Conservation (phyloP, 2,888 invertebrate genomes). For the Eilema depressum region DNA sequence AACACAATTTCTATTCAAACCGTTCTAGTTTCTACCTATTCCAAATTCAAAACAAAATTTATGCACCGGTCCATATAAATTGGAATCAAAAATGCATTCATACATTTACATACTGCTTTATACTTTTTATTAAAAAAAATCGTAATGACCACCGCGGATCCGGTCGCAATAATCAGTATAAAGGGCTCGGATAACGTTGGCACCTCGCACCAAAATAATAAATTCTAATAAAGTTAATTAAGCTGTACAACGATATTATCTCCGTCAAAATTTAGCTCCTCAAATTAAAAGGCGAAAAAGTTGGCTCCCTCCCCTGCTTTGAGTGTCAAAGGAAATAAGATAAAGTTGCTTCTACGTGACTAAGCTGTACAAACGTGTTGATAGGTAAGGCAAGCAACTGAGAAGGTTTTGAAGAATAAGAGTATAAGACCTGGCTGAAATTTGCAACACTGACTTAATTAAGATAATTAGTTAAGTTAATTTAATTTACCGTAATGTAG, state of each 20-base stretch:
- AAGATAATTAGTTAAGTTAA: not conserved
- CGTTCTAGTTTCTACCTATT: not conserved
- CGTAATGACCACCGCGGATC: slow-evolving; percentile 35
- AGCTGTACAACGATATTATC: slow-evolving; percentile 79
- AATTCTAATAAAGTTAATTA: slow-evolving; percentile 86
- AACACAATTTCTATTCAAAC: not conserved
- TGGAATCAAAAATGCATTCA: not conserved
- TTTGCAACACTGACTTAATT: not conserved
- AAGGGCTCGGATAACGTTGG: slow-evolving; percentile 52
- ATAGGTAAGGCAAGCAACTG: slow-evolving; percentile 28
- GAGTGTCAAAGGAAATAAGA: slow-evolving; percentile 67
- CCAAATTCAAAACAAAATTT: not conserved
- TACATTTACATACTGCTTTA: not conserved
- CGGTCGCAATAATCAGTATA: slow-evolving; percentile 29
- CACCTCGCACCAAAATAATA: slow-evolving; percentile 74
- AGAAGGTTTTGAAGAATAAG: slow-evolving; percentile 12
- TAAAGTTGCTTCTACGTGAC: slow-evolving; percentile 74
- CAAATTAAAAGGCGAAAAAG: slow-evolving; percentile 75
- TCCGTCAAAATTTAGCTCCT: slow-evolving; percentile 74
- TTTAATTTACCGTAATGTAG: not conserved
- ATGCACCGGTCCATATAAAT: not conserved
- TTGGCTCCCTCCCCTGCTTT: slow-evolving; percentile 54
- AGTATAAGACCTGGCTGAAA: slow-evolving; percentile 7
- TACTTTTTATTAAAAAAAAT: slow-evolving; percentile 17
- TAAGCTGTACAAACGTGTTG: slow-evolving; percentile 51